Evolutionary conservation across 2,113 vertebrate species (phyloP), one percentile per base, ranked within the genome.

Genomic region (Rhinolophus sinicus): DNA sequence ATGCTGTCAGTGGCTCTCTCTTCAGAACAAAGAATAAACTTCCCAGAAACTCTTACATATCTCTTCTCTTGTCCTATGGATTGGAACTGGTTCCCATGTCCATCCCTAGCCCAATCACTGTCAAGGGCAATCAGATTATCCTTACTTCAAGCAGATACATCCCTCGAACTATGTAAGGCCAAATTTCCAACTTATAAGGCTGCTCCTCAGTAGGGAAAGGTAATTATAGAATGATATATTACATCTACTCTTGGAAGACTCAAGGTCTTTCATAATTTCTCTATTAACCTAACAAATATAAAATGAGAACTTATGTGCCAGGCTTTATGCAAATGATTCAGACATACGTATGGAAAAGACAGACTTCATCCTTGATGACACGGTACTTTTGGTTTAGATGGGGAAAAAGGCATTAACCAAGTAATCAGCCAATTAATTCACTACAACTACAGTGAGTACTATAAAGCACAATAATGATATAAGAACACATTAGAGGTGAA

Each of bases 231-330:
- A 88, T n/a, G 8, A 88, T 54, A 52, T 40, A 78, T 91, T 80
- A 87, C 14, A 75, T 18, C 18, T 96, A 89, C 9, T 81, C 35
- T 85, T 80, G 13, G 38, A 89, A 86, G 19, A 95, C 24, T 82
- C 54, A 81, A 94, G 18, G 14, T 84, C 24, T 40, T 93, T 69
- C 58, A 80, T 40, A 94, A 94, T 70, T 86, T 86, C 33, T 93
- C 54, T 77, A 21, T 62, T 82, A 76, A 58, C 40, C 33, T 86
- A 89, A 92, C 40, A 94, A 86, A 92, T 44, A 94, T n/a, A 60
- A 95, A 85, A 52, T 82, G 24, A 92, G 44, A 89, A 82, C 2
- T 13, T n/a, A 77, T 38, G 30, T 92, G 11, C 69, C n/a, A 77
- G 30, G 47, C 2, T 95, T 33, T 92, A 33, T n/a, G 12, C 44